Evolutionary conservation across 2,797 vertebrate species (phyloP).

Genomic region (Mallotus villosus): DNA sequence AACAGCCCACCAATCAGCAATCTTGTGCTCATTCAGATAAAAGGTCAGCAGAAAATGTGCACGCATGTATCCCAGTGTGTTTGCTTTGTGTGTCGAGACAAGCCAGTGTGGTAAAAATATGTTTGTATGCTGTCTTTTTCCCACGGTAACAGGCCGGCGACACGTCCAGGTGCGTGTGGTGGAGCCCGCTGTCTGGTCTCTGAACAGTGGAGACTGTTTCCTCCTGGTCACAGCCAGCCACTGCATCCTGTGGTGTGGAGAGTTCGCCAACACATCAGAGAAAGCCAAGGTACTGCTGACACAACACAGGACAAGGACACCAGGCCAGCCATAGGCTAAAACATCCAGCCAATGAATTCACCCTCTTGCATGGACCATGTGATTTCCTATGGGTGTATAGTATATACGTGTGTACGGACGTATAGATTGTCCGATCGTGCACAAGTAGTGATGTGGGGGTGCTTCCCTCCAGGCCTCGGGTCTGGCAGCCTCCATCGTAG

Average conservation of each 20-base stretch:
- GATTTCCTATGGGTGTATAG: no score
- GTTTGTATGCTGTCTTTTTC: not conserved
- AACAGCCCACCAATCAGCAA: conserved; percentile 65
- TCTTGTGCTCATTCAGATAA: conserved; percentile 78
- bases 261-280: conserved; percentile 74
- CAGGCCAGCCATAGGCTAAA: no score
- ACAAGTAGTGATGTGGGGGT: conserved; percentile 2
- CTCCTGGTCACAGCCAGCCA: conserved; percentile 70
- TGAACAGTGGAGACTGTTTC: conserved; percentile 83
- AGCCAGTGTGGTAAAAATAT: not conserved
- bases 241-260: conserved; percentile 78
- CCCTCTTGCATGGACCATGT: no score
- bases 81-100: not conserved
- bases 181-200: conserved; percentile 65
- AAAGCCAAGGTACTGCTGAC: conserved; percentile 72
- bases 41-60: conserved; percentile 67
- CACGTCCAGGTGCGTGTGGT: conserved; percentile 78
- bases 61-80: not conserved
- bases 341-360: no score
- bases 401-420: no score
- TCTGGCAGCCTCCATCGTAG: conserved; percentile 68
- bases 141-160: conserved; percentile 67
- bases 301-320: not conserved
- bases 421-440: not conserved
- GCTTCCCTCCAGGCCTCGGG: conserved; percentile 62